Base-by-base conservation (phyloP, 2,797 vertebrate species). In the Chelon labrosus region DNA sequence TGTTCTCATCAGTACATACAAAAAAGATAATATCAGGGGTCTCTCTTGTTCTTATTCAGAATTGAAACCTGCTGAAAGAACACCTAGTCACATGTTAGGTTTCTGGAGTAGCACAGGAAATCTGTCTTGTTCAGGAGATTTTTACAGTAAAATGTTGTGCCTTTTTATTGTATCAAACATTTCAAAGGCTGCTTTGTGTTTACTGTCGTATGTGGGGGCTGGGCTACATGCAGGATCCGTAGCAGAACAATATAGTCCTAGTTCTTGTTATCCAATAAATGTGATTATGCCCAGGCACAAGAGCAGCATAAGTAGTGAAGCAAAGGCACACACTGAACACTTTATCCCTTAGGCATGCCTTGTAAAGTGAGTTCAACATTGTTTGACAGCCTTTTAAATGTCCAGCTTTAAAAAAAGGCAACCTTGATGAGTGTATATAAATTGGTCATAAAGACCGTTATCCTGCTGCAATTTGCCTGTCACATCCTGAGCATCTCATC, bases 181-280 rank as follows among this genome's bases (percentile, higher is more conserved):
- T 35, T 87, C 74, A 90, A 87, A 82, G 82, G 52, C 52, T 74
- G 65, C 85, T 83, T 88, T 90, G 84, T 85, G 57, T 80, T 84
- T 75, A 59, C 75, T 49, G n/a, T 83, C 64, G 83, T 71, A 77
- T 76, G 53, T 56, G 70, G 70, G 56, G 83, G 77, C 65, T 39
- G 49, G 73, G 70, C 65, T 35, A 70, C 76, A 74, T 59, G 47
- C 66, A 75, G 57, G 61, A 80, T 76, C 71, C 44, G 51, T 58
- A 60, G 73, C 70, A 80, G 84, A 85, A 89, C 83, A 89, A 78
- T 84, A 82, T 77, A 69, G 67, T 55, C 68, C 80, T 84, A 85
- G 73, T 90, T 87, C 69, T 80, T 41, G 31, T 87, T 83, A 83
- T 87, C 89, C 70, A 87, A 73, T 89, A 86, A 87, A 85, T 86